Conservation (phyloP, 2,888 invertebrate genomes). For the Cremastobaeus sp. region DNA sequence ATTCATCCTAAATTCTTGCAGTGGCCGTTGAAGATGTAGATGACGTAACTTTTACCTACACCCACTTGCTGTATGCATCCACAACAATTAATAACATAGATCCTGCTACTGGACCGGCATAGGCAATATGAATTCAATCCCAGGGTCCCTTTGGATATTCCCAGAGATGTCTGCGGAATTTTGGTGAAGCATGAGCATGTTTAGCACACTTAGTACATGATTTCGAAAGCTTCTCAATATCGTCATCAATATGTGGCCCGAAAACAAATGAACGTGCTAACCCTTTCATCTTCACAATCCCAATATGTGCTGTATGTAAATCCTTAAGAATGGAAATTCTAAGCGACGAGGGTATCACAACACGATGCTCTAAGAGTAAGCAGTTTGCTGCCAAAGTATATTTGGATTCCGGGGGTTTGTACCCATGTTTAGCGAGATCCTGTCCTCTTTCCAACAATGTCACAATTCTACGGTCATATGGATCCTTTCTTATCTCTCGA, state of each 20-base stretch:
- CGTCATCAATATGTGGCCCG: conserved; percentile 30
- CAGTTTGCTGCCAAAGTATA: conserved; percentile 4
- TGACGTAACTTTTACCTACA: conserved; percentile 17
- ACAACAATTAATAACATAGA: conserved; percentile 3
- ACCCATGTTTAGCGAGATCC: conserved; percentile 1
- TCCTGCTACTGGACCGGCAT: conserved; percentile 17
- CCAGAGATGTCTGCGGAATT: background rate
- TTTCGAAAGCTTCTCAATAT: background rate
- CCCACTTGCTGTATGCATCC: background rate
- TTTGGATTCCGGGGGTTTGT: conserved; percentile 1
- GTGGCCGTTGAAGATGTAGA: conserved; percentile 11
- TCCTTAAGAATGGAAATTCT: background rate
- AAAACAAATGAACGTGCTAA: conserved; percentile 31
- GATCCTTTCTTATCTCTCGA: conserved; percentile 19
- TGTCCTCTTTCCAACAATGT: conserved; percentile 1
- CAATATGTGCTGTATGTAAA: conserved; percentile 19
- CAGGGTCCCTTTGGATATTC: background rate
- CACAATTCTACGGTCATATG: conserved; percentile 12
- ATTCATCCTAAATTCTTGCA: conserved; percentile 1
- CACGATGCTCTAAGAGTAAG: conserved; percentile 28
- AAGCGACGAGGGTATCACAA: conserved; percentile 12
- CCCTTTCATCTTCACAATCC: conserved; percentile 22
- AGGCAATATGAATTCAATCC: conserved; percentile 18
- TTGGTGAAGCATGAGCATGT: background rate
- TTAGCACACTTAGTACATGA: background rate